Evolutionary conservation across 2,113 vertebrate genomes (phyloP).

Genomic region (Aegithalos caudatus): DNA sequence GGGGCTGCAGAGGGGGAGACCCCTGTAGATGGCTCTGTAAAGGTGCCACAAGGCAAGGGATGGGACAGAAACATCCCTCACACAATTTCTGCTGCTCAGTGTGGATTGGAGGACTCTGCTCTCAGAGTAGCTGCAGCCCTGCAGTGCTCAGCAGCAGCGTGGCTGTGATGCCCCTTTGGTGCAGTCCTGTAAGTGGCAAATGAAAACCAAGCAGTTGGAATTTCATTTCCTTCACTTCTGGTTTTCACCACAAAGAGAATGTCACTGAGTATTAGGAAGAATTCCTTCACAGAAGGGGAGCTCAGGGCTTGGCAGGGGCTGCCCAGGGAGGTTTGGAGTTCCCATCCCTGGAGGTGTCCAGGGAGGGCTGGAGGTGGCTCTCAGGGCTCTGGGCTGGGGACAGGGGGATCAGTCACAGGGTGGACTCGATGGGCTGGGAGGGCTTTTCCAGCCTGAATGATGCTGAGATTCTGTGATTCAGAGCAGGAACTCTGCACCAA

Average conservation of each 20-base stretch:
- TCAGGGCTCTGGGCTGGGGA: not conserved
- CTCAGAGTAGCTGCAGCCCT: not conserved
- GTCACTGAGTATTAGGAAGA: not conserved
- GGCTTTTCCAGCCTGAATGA: not conserved
- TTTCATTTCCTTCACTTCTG: not conserved
- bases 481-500: not conserved
- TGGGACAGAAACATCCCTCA: not conserved
- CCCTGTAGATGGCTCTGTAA: not conserved
- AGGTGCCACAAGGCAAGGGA: not conserved
- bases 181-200: not conserved
- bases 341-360: not conserved
- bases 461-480: not conserved
- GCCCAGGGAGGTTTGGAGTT: not conserved
- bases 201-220: not conserved
- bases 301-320: not conserved
- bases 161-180: not conserved
- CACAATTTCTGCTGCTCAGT: not conserved
- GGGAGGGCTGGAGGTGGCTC: accelerated
- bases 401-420: accelerated
- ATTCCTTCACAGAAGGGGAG: not conserved
- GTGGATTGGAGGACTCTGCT: not conserved
- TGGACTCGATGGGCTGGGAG: not conserved
- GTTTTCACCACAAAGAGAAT: not conserved
- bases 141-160: not conserved
- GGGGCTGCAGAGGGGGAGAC: accelerated